Evolutionary conservation across 2,113 vertebrate species (phyloP).

Genomic region (Empidonax alnorum): DNA sequence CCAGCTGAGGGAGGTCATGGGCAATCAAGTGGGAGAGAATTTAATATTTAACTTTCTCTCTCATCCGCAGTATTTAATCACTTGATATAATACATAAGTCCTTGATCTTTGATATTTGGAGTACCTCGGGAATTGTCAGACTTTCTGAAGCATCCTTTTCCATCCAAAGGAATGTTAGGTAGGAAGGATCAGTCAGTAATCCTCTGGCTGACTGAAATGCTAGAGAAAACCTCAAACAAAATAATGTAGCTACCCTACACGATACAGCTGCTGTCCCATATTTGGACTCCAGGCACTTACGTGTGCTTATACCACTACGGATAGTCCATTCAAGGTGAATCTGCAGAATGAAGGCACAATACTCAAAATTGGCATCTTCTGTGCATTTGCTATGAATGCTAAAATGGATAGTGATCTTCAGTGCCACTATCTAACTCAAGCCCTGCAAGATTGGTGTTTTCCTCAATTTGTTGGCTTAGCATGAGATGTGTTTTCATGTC

Average conservation of each 20-base stretch:
- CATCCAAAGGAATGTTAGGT: not conserved
- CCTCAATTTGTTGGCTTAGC: not conserved
- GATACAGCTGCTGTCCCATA: not conserved
- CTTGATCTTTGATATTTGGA: slow-evolving; percentile 58
- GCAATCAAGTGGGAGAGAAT: not conserved
- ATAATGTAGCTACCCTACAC: not conserved
- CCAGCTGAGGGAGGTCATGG: not conserved
- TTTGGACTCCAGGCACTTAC: not conserved
- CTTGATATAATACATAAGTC: slow-evolving; percentile 9
- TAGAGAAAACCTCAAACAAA: not conserved
- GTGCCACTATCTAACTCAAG: not conserved
- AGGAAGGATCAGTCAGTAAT: not conserved
- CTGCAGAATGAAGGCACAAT: not conserved
- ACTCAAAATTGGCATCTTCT: not conserved
- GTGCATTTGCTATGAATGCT: not conserved
- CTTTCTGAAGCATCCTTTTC: slow-evolving; percentile 23
- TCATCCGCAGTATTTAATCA: slow-evolving; percentile 22
- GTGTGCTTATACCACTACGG: not conserved
- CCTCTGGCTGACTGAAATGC: not conserved
- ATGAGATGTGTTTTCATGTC: not conserved
- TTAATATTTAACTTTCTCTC: slow-evolving; percentile 30
- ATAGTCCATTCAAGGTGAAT: not conserved
- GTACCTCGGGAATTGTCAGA: not conserved
- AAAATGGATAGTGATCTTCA: not conserved
- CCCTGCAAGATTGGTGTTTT: not conserved